phyloP scores from a whole-genome alignment of 2,797 vertebrate species.

The Melanotaenia trifasciata region DNA sequence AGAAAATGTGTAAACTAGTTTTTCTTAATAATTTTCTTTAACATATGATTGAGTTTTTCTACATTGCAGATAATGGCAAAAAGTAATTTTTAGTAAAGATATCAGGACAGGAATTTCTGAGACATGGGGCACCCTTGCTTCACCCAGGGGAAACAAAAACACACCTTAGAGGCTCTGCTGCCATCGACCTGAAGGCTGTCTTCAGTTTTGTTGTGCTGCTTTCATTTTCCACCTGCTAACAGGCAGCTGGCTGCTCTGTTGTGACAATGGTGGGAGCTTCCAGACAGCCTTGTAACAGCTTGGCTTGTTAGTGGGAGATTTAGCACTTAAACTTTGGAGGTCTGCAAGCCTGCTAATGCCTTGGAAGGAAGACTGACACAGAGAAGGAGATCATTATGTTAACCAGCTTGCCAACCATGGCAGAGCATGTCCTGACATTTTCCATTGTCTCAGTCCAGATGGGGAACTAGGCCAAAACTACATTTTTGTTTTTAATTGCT shows the following conservation, averaged over 20 bases:
- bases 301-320: conserved; percentile 76
- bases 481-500: neutral
- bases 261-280: conserved; percentile 60
- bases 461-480: conserved; percentile 14
- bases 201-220: conserved; percentile 40
- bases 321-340: conserved; percentile 66
- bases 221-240: conserved; percentile 57
- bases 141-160: neutral
- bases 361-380: conserved; percentile 61
- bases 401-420: conserved; percentile 26
- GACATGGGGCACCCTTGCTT: neutral
- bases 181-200: conserved; percentile 30
- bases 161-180: conserved; percentile 26
- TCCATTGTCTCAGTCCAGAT: conserved; percentile 14
- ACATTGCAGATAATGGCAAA: too few relatives aligned
- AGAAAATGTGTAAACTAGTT: too few relatives aligned
- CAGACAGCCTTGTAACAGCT: conserved; percentile 59
- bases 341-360: conserved; percentile 64
- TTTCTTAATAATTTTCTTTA: too few relatives aligned
- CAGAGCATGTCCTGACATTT: conserved; percentile 28
- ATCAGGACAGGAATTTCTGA: neutral
- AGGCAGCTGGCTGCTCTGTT: conserved; percentile 64
- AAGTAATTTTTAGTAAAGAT: neutral
- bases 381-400: conserved; percentile 58
- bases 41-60: too few relatives aligned